Conservation (phyloP, 2,888 invertebrate genomes). For the Mystacides longicornis region DNA sequence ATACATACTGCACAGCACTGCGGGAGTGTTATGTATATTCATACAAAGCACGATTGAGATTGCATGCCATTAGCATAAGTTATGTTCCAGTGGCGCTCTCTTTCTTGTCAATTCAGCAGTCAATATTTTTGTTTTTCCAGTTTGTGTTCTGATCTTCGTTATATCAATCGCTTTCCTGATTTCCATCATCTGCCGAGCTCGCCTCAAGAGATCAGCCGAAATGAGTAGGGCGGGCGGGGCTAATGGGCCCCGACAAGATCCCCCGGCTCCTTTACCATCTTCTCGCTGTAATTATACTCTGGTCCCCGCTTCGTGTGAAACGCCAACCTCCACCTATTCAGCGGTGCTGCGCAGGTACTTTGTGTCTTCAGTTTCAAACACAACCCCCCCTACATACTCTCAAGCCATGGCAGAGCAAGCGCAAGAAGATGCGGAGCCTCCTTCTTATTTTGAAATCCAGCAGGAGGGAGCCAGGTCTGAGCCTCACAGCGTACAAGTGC, state of each 20-base stretch:
- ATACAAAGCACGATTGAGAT: too few relatives aligned
- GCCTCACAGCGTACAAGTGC: slow-evolving; percentile 7
- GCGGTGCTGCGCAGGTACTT: neutral
- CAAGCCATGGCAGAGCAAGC: neutral
- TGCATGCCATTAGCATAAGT: too few relatives aligned
- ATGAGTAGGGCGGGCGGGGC: slow-evolving; percentile 19
- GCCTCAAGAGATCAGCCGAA: slow-evolving; percentile 43
- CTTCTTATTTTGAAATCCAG: slow-evolving; percentile 15
- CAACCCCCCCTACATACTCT: neutral
- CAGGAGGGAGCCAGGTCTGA: neutral
- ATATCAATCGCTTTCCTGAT: slow-evolving; percentile 44
- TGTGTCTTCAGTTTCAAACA: neutral
- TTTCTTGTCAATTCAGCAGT: too few relatives aligned
- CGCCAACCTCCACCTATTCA: neutral
- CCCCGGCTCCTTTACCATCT: neutral
- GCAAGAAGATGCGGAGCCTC: slow-evolving; percentile 4
- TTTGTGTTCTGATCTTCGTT: slow-evolving; percentile 46
- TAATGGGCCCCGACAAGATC: neutral
- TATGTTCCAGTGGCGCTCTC: too few relatives aligned
- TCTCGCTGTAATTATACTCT: slow-evolving; percentile 12
- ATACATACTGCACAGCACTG: too few relatives aligned
- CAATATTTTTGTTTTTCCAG: slow-evolving; percentile 30
- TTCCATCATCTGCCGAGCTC: slow-evolving; percentile 46
- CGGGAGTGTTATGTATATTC: too few relatives aligned
- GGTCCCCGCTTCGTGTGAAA: slow-evolving; percentile 6